A percentile compares a stretch with the other conserved stretches of the same genome.
Conservation (phyloP, 2,797 vertebrate genomes). For the Cryptoprocta ferox region DNA sequence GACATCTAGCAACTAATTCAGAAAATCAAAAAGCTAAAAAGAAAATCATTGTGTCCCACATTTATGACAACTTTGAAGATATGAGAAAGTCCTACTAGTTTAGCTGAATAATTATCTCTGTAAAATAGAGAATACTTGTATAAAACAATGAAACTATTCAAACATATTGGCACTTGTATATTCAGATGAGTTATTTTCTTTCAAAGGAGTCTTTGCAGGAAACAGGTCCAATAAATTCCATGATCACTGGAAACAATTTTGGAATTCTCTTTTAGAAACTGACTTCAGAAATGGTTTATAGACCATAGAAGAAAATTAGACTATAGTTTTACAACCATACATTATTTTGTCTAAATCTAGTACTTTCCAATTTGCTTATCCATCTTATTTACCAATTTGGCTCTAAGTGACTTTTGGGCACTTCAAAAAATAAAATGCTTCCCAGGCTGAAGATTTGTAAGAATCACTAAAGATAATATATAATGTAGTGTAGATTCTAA, state of each 20-base stretch:
- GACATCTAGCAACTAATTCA: not conserved
- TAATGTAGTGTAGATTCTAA: not conserved
- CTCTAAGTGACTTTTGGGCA: not conserved
- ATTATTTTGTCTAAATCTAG: slow-evolving; percentile 45
- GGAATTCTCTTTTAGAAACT: slow-evolving; percentile 31
- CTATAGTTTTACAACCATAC: slow-evolving; percentile 18
- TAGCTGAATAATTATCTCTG: not conserved
- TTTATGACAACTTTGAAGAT: not conserved
- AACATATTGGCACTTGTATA: not conserved
- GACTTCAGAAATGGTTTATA: slow-evolving; percentile 2
- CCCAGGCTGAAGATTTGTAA: not conserved
- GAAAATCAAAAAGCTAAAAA: slow-evolving; percentile 18
- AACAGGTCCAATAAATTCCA: not conserved
- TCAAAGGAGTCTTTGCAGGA: not conserved
- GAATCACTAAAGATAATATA: slow-evolving; percentile 10
- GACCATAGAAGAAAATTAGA: not conserved
- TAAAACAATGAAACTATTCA: not conserved
- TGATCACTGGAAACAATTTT: not conserved
- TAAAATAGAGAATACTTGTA: slow-evolving; percentile 16
- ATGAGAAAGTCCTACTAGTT: not conserved
- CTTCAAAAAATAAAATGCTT: slow-evolving; percentile 13
- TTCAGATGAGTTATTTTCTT: not conserved
- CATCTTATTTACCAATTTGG: slow-evolving; percentile 8
- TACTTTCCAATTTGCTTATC: slow-evolving; percentile 9
- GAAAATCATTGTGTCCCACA: not conserved